Evolutionary conservation across 2,113 vertebrate genomes (phyloP).

Genomic region (Siniperca knerii): DNA sequence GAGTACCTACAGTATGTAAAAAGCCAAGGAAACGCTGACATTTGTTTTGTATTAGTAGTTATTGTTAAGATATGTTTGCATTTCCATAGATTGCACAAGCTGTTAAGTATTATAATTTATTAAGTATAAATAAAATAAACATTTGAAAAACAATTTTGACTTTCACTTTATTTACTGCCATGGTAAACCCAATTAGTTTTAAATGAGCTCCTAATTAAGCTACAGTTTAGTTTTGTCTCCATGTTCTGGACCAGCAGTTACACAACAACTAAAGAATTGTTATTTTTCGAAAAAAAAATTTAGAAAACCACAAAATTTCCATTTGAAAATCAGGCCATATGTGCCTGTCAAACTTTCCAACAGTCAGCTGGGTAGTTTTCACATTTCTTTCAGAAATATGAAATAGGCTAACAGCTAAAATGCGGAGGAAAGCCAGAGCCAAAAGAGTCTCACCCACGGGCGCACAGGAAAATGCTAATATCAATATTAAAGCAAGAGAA

Average conservation of each 20-base stretch:
- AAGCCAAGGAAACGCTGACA: neutral
- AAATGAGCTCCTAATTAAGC: neutral
- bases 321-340: neutral
- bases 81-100: conserved; percentile 23
- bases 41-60: conserved; percentile 26
- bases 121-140: conserved; percentile 27
- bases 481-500: neutral
- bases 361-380: neutral
- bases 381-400: conserved; percentile 1
- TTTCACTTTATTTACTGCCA: neutral
- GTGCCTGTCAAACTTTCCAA: neutral
- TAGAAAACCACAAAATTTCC: neutral
- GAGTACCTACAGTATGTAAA: neutral
- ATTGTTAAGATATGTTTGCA: conserved; percentile 25
- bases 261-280: conserved; percentile 9
- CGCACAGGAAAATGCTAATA: neutral
- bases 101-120: conserved; percentile 1
- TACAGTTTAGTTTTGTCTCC: neutral
- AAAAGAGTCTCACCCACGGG: neutral
- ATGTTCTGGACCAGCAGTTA: neutral
- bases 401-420: conserved; percentile 4
- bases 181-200: neutral
- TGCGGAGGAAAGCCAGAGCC: neutral
- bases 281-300: conserved; percentile 15
- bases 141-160: conserved; percentile 6